Conservation (phyloP, 2,797 vertebrate genomes). For the Miichthys miiuy region DNA sequence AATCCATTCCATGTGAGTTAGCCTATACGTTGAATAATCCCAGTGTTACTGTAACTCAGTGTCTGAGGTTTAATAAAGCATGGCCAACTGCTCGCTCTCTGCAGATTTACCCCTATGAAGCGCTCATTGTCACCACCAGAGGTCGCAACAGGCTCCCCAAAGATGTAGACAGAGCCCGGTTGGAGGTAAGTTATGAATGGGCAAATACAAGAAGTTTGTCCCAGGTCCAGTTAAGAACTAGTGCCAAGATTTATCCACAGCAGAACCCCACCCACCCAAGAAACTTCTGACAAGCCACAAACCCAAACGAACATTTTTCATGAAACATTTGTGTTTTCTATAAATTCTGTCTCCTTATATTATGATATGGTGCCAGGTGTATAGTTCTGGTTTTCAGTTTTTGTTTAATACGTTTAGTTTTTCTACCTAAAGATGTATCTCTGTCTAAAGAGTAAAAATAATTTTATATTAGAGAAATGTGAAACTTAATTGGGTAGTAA, state of each 20-base stretch:
- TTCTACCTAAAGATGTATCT: background rate
- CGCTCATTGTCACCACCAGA: conserved; percentile 95
- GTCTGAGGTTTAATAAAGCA: conserved; percentile 4
- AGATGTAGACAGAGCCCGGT: conserved; percentile 94
- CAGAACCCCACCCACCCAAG: background rate
- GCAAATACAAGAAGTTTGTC: background rate
- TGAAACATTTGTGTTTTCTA: background rate
- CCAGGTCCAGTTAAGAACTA: background rate
- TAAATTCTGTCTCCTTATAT: background rate
- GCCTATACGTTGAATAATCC: conserved; percentile 5
- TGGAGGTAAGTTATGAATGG: conserved; percentile 88
- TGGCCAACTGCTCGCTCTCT: conserved; percentile 3
- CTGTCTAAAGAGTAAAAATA: background rate
- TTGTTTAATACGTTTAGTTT: background rate
- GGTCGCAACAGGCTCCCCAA: conserved; percentile 95
- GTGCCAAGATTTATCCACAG: background rate
- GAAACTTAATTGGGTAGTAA: too few relatives aligned
- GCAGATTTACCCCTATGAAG: conserved; percentile 96
- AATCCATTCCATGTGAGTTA: conserved; percentile 1
- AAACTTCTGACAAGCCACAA: background rate
- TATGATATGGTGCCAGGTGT: background rate
- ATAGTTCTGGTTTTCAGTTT: background rate
- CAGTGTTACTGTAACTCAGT: background rate
- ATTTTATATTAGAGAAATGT: background rate
- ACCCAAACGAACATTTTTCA: background rate